Evolutionary conservation across 2,797 vertebrate genomes (phyloP).

Genomic region (Prionace glauca): DNA sequence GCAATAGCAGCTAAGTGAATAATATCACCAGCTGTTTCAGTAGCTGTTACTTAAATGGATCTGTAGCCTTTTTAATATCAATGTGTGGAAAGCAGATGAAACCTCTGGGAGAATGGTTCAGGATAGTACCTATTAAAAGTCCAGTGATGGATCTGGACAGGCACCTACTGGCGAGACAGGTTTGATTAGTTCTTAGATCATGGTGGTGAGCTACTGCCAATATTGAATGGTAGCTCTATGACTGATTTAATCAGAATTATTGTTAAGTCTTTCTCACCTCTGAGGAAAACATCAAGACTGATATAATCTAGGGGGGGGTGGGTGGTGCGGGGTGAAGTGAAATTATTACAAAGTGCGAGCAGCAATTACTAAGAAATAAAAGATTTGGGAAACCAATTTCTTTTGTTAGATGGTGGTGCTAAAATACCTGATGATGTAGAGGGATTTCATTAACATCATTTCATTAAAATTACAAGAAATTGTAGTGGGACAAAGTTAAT

Average conservation of each 20-base stretch:
- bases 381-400: not conserved
- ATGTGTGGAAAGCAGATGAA: not conserved
- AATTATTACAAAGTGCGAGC: not conserved
- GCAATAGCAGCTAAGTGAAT: not conserved
- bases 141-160: not conserved
- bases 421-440: not conserved
- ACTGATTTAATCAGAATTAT: not conserved
- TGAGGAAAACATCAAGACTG: not conserved
- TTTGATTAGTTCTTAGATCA: constrained; percentile 23
- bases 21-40: not conserved
- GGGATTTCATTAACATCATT: not conserved
- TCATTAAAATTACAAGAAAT: not conserved
- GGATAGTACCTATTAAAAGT: not conserved
- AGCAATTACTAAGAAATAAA: not conserved
- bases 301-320: not conserved
- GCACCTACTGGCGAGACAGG: not conserved
- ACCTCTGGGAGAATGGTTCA: not conserved
- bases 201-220: not conserved
- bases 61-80: not conserved
- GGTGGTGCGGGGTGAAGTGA: no score
- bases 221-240: not conserved
- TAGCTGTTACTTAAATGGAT: not conserved
- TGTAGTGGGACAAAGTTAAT: not conserved
- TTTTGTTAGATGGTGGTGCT: not conserved
- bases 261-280: not conserved